Evolutionary conservation across 2,797 vertebrate species (phyloP), one percentile per base, ranked within the genome.

Genomic region (Cetoscarus ocellatus): DNA sequence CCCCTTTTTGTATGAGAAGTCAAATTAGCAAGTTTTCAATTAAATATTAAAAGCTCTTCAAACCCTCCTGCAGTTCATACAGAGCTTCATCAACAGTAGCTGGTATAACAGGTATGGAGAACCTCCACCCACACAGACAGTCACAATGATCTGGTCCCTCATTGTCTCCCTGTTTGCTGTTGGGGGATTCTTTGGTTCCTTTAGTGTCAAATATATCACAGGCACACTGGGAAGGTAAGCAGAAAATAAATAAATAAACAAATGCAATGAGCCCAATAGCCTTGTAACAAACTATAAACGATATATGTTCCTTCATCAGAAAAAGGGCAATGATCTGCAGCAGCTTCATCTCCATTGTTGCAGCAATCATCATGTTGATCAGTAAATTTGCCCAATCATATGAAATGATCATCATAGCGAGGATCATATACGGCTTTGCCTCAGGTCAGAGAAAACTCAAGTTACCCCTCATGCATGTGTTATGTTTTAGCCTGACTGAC

Each of bases 401-500:
- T 85, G 95, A 97, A 82, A 95, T 97, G 95, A 91, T 97, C 40
- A 81, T 97, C 4, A 56, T 92, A 58, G 94, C 95, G n/a, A 94
- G 96, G 62, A 85, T 95, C 6, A 45, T 95, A 58, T 90, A 82
- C 35, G 96, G 96, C 50, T 82, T 88, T 59, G 79, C 89, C 66
- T 43, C 92, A 93, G 96, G 96, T 97, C 69, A 79, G 47, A 5
- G 6, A 3, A 27, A 4, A 19, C 35, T 18, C 13, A 0, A 13
- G 19, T 15, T 12, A 47, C 1, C 48, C 14, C 8, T 10, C 27
- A 27, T 45, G 14, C 9, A 18, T 6, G 27, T 11, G 9, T 51
- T 0, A n/a, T 13, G 8, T 55, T 62, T 0, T 3, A 45, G 62
- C 13, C 10, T 40, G 9, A 27, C 13, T 14, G 10, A 8, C 10